phyloP scores from a whole-genome alignment of 2,113 vertebrate species.

The Pygathrix nemaeus region DNA sequence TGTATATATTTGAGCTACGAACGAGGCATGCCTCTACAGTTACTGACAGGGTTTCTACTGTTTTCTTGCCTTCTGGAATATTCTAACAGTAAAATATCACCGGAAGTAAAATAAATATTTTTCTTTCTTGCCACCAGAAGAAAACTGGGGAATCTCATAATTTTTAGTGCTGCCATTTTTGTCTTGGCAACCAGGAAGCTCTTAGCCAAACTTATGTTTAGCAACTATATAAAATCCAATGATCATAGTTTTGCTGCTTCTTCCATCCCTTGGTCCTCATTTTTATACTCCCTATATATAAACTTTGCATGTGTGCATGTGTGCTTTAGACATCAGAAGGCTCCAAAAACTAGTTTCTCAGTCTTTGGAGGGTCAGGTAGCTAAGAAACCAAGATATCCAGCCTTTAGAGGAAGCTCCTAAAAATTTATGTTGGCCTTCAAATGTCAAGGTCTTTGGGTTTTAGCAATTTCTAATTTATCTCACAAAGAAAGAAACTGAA shows the following conservation, averaged over 20 bases:
- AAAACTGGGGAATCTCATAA: not conserved
- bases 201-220: not conserved
- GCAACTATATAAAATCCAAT: not conserved
- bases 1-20: not conserved
- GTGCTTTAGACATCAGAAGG: not conserved
- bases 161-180: not conserved
- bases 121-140: not conserved
- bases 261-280: not conserved
- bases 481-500: not conserved
- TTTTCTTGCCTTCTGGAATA: not conserved
- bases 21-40: not conserved
- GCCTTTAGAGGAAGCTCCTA: not conserved
- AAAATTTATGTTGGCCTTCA: not conserved
- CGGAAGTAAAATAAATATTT: not conserved
- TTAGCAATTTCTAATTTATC: constrained; percentile 33
- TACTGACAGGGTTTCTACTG: not conserved
- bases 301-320: not conserved
- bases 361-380: not conserved
- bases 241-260: not conserved
- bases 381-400: not conserved
- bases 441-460: not conserved
- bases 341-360: not conserved
- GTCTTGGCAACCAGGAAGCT: not conserved
- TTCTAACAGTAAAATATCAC: not conserved
- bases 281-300: not conserved